Base-by-base conservation (phyloP, 2,113 vertebrate genomes). In the Rafetus swinhoei region DNA sequence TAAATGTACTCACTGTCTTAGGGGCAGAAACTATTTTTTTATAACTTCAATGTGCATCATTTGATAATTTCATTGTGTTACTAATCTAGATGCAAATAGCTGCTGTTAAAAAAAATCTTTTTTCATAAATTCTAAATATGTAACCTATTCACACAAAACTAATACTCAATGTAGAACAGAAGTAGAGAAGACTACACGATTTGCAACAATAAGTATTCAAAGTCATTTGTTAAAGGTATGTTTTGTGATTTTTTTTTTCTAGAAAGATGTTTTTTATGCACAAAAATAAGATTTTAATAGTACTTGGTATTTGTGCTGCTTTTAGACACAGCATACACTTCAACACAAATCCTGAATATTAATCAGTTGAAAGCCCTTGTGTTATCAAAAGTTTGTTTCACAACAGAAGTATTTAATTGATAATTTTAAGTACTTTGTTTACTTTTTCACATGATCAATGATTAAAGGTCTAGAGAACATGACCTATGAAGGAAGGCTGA, bases 31-130 rank as follows among this genome's bases (percentile, higher is more conserved):
- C 35, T 2, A 0, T 94, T 79, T 80, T 89, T 95, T 88, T 39
- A 39, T 39, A 39, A 39, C 39, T 39, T 39, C 95, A 87, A 92
- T 95, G 93, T 90, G 92, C 87, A 57, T 84, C 93, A 93, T 88
- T 92, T 90, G 89, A 91, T 92, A 89, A 86, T 81, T 35, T 72
- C 19, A 72, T 9, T n/a, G 9, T 74, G 69, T 74, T 39, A 79
- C 82, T 93, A 93, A 97, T 95, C 93, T 97, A 93, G 95, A 95
- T 93, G 91, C 93, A 91, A 95, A n/a, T 45, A 89, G 82, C 76
- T 93, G 91, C 94, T 74, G 53, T 95, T 89, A 89, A 95, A 95
- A 95, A 93, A 87, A 86, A 93, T 59, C 55, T 91, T 93, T 81
- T 74, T 35, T 91, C 84, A 85, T 88, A 85, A 82, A 84, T 95